Conservation (phyloP, 2,888 invertebrate genomes). For the Heliconius erato region DNA sequence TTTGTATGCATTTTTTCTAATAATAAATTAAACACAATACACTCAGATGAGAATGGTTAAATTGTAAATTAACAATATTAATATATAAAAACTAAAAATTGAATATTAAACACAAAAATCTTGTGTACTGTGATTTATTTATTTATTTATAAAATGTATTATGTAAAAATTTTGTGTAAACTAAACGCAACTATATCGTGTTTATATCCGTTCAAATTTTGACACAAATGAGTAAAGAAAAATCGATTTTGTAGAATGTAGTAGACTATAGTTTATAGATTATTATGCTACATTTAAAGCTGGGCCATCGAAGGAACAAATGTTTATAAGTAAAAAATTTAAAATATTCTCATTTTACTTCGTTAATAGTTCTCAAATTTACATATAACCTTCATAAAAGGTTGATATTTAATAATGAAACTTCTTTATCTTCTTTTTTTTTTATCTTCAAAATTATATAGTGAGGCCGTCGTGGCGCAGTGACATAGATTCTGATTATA, state of each 20-base stretch:
- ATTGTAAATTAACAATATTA: too few relatives aligned
- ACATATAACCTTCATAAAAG: too few relatives aligned
- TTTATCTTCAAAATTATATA: too few relatives aligned
- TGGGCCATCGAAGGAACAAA: slow-evolving; percentile 10
- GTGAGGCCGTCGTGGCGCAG: too few relatives aligned
- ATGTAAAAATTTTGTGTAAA: background rate
- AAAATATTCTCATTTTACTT: background rate
- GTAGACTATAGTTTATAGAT: background rate
- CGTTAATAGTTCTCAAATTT: too few relatives aligned
- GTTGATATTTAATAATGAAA: too few relatives aligned
- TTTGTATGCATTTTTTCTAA: background rate
- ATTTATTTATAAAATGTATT: background rate
- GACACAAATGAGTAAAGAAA: background rate
- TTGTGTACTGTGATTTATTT: background rate
- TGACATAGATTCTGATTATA: too few relatives aligned
- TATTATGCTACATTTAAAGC: slow-evolving; percentile 6
- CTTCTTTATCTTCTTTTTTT: too few relatives aligned
- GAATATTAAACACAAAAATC: too few relatives aligned
- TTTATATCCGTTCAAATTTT: background rate
- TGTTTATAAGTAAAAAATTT: background rate
- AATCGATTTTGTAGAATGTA: too few relatives aligned
- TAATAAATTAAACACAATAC: slow-evolving; percentile 13
- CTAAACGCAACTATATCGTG: background rate
- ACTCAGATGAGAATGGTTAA: background rate
- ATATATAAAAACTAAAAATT: too few relatives aligned